A percentile compares a stretch with the other conserved stretches of the same genome.
Evolutionary conservation across 2,888 invertebrate genomes (phyloP).

Genomic region (Ophion obscuratus): DNA sequence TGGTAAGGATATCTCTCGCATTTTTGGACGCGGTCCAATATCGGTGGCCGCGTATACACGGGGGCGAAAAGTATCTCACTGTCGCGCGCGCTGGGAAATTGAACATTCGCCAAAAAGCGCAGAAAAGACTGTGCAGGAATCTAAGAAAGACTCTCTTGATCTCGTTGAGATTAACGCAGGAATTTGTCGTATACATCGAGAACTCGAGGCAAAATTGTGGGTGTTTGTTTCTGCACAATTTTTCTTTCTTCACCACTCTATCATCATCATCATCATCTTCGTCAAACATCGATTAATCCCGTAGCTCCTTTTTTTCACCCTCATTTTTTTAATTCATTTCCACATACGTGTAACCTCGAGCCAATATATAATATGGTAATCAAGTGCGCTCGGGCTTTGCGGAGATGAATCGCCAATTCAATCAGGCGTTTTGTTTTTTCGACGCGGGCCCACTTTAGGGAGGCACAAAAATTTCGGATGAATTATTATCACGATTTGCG

Average conservation of each 20-base stretch:
- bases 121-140: slow-evolving; percentile 46
- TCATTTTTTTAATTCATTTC: not conserved
- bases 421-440: too few species aligned
- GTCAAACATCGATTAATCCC: not conserved
- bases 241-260: too few species aligned
- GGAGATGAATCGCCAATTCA: too few species aligned
- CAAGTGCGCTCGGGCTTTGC: too few species aligned
- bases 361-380: too few species aligned
- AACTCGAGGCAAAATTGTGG: slow-evolving; percentile 28
- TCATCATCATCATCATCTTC: not conserved
- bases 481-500: too few species aligned
- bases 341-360: not conserved
- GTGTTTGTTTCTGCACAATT: slow-evolving; percentile 30
- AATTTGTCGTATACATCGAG: slow-evolving; percentile 57
- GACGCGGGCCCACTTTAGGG: too few species aligned
- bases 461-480: too few species aligned
- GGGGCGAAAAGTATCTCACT: slow-evolving; percentile 50
- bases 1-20: slow-evolving; percentile 35
- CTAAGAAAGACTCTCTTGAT: slow-evolving; percentile 46
- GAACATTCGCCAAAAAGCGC: slow-evolving; percentile 63
- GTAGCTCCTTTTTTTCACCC: not conserved
- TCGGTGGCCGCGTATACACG: slow-evolving; percentile 56
- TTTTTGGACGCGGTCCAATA: slow-evolving; percentile 64
- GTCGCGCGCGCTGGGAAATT: slow-evolving; percentile 33
- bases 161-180: slow-evolving; percentile 62